Conservation (phyloP, 2,797 vertebrate genomes). For the Cirrhinus molitorella region DNA sequence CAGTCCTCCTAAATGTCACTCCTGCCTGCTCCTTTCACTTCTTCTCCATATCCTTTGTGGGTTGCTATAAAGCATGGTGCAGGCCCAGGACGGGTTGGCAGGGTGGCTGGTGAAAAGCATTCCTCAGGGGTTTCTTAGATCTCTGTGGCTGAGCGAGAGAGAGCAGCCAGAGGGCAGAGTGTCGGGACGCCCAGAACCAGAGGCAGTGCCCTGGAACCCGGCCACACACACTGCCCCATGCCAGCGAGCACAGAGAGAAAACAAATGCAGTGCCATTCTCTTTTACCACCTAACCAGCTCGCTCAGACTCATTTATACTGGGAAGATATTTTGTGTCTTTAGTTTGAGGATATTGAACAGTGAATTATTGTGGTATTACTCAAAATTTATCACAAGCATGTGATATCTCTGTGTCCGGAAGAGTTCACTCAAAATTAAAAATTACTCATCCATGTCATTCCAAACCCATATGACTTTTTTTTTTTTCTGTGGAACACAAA, state of each 20-base stretch:
- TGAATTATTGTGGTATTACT: background rate
- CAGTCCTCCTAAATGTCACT: slow-evolving; percentile 64
- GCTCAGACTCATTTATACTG: slow-evolving; percentile 7
- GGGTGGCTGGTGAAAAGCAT: slow-evolving; percentile 77
- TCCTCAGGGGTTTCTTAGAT: slow-evolving; percentile 78
- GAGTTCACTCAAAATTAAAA: background rate
- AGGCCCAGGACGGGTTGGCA: slow-evolving; percentile 54
- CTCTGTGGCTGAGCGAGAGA: slow-evolving; percentile 73
- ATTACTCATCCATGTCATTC: background rate
- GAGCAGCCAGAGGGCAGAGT: slow-evolving; percentile 77
- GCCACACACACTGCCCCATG: slow-evolving; percentile 65
- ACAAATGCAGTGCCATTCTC: slow-evolving; percentile 25
- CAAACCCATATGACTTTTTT: background rate
- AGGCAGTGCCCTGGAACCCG: slow-evolving; percentile 66
- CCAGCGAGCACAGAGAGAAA: slow-evolving; percentile 44
- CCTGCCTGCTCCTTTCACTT: slow-evolving; percentile 61
- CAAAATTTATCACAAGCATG: background rate
- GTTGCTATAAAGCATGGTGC: slow-evolving; percentile 58
- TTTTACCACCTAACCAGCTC: slow-evolving; percentile 34
- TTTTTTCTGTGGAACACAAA: background rate
- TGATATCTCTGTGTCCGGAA: background rate
- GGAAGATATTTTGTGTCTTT: slow-evolving; percentile 4
- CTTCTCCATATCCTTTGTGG: slow-evolving; percentile 49
- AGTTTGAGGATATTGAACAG: background rate
- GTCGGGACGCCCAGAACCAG: slow-evolving; percentile 73